phyloP scores from a whole-genome alignment of 2,888 invertebrate species.

The Idaea dimidiata region DNA sequence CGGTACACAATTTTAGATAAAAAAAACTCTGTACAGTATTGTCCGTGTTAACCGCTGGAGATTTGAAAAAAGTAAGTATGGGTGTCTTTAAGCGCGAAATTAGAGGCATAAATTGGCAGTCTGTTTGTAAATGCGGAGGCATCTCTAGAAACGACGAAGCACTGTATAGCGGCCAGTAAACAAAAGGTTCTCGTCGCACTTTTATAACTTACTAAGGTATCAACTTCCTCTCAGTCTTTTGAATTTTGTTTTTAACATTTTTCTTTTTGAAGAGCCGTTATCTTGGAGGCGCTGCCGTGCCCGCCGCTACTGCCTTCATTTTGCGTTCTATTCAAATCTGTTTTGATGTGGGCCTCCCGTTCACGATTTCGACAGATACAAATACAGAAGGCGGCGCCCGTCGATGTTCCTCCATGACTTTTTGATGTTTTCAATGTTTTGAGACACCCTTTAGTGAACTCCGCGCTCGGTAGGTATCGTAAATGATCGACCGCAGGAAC shows the following conservation, averaged over 20 bases:
- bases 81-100: conserved; percentile 35
- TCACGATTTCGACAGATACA: conserved; percentile 45
- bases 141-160: conserved; percentile 41
- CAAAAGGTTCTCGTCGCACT: conserved; percentile 63
- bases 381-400: conserved; percentile 26
- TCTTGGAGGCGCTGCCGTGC: conserved; percentile 48
- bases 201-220: conserved; percentile 69
- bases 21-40: conserved; percentile 30
- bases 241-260: conserved; percentile 67
- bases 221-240: conserved; percentile 61
- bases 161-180: conserved; percentile 53
- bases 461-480: neutral
- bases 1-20: conserved; percentile 15
- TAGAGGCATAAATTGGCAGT: conserved; percentile 42
- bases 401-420: conserved; percentile 17
- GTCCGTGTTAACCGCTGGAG: conserved; percentile 33
- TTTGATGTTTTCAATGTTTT: conserved; percentile 16
- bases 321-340: conserved; percentile 58
- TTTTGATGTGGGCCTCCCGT: conserved; percentile 51
- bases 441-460: conserved; percentile 4
- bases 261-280: conserved; percentile 65
- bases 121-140: conserved; percentile 47
- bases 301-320: conserved; percentile 48
- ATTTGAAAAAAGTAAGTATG: conserved; percentile 38
- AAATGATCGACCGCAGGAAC: conserved; percentile 3